Conservation (phyloP, 2,113 vertebrate genomes). For the Sebastes schlegelii region DNA sequence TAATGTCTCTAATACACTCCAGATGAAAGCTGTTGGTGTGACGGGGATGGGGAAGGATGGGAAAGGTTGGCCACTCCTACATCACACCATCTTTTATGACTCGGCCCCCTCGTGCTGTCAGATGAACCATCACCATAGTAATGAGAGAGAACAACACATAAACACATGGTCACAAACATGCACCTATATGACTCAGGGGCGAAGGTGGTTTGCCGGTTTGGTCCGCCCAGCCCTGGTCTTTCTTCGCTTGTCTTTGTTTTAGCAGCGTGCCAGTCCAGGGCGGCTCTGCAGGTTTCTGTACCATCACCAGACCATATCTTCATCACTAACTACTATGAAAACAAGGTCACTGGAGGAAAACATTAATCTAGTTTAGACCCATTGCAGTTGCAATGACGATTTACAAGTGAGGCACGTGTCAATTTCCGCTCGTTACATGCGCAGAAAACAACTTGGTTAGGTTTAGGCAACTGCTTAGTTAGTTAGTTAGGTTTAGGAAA, state of each 20-base stretch:
- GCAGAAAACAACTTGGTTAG: too few relatives aligned
- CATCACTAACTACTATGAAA: not conserved
- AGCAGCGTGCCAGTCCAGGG: conserved; percentile 5
- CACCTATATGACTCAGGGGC: not conserved
- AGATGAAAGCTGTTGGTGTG: conserved; percentile 61
- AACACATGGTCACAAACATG: conserved; percentile 8
- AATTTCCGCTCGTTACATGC: too few relatives aligned
- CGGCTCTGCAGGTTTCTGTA: not conserved
- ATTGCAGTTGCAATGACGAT: not conserved
- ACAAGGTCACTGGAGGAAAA: not conserved
- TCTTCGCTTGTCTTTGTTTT: conserved; percentile 5
- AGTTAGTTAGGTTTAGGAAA: too few relatives aligned
- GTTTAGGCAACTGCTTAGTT: too few relatives aligned
- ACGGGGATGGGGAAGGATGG: conserved; percentile 8
- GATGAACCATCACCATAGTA: conserved; percentile 36
- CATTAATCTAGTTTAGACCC: not conserved
- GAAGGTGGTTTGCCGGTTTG: not conserved
- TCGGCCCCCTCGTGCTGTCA: not conserved
- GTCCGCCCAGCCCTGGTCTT: not conserved
- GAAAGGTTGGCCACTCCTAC: conserved; percentile 44
- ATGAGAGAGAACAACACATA: conserved; percentile 23
- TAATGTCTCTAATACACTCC: conserved; percentile 66
- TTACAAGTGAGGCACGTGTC: too few relatives aligned
- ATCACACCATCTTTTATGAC: conserved; percentile 52
- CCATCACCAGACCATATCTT: not conserved